These are phyloP conservation scores for Cephus cinctus DNA, from an alignment of 1,140 invertebrate genomes.

Conservation along the genomic window DNA sequence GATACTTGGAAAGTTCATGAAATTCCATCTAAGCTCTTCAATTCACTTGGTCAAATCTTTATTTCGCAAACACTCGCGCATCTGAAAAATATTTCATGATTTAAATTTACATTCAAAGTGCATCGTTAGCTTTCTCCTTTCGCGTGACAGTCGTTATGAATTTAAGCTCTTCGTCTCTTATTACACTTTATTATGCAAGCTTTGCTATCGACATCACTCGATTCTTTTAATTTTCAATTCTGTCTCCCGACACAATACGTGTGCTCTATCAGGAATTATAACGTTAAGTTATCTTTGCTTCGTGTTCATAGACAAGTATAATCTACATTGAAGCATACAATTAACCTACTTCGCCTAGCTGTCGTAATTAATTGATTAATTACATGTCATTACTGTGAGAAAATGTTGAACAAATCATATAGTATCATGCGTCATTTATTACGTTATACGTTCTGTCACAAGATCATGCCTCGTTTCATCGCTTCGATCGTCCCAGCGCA, in stretches of 20 bases:
- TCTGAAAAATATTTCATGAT: no score
- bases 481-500: no score
- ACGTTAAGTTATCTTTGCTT: constrained; percentile 2
- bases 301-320: constrained; percentile 3
- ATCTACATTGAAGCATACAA: constrained; percentile 19
- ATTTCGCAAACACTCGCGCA: no score
- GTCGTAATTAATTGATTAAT: constrained; percentile 29
- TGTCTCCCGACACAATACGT: constrained; percentile 4
- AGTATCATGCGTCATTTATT: no score
- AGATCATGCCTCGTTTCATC: no score
- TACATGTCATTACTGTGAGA: constrained; percentile 16
- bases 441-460: no score
- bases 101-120: constrained; percentile 34
- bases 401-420: no score
- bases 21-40: no score
- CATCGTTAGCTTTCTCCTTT: constrained; percentile 25
- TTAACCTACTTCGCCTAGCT: constrained; percentile 22
- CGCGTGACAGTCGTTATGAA: background rate
- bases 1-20: no score
- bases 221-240: constrained; percentile 13
- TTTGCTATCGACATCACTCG: constrained; percentile 5
- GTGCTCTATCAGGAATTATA: constrained; percentile 9
- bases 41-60: no score
- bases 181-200: background rate
- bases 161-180: constrained; percentile 1